These are phyloP conservation scores for Plemyria rubiginata DNA, from an alignment of 2,888 invertebrate genomes.

Conservation along the genomic window DNA sequence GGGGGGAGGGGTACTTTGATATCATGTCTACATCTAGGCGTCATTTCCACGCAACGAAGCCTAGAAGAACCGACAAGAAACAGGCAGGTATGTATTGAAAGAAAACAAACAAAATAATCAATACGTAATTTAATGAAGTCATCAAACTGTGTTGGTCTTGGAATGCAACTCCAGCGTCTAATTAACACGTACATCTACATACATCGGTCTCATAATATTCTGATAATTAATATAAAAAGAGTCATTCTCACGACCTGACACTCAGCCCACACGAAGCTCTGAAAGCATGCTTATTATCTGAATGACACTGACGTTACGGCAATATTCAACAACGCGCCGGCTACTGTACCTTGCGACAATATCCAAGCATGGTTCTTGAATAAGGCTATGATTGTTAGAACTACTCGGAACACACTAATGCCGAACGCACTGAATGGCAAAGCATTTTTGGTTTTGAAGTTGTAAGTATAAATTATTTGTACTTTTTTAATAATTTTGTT, in stretches of 20 bases:
- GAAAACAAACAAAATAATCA: constrained; percentile 42
- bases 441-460: constrained; percentile 6
- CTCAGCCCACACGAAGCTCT: constrained; percentile 28
- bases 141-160: constrained; percentile 81
- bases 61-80: no score
- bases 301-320: constrained; percentile 44
- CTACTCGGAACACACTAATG: constrained; percentile 58
- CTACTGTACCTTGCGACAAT: neutral
- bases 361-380: constrained; percentile 8
- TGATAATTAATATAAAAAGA: constrained; percentile 8
- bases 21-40: no score
- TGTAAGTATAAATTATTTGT: no score
- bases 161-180: constrained; percentile 78
- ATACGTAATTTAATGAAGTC: constrained; percentile 74
- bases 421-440: constrained; percentile 21
- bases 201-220: constrained; percentile 14
- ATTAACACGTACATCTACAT: constrained; percentile 58
- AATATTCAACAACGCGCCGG: constrained; percentile 14
- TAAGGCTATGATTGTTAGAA: constrained; percentile 53
- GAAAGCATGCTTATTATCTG: constrained; percentile 62
- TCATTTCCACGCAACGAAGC: no score
- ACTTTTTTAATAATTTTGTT: no score
- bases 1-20: no score
- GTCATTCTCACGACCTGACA: constrained; percentile 22
- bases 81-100: neutral